These are phyloP conservation scores for Tangara arthus DNA, from an alignment of 2,797 vertebrate genomes.

Conservation along the genomic window DNA sequence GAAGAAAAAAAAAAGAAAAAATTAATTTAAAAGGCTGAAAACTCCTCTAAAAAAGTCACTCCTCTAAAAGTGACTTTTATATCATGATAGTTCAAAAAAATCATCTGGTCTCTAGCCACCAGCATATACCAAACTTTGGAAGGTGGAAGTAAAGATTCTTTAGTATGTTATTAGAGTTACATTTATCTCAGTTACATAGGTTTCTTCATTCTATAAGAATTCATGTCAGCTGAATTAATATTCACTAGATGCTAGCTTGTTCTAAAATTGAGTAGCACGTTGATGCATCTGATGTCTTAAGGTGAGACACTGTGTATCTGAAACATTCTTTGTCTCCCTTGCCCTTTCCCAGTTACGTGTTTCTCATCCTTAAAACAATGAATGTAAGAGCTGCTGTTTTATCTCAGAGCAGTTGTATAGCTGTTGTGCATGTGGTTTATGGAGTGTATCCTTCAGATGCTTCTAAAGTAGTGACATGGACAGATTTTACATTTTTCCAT, in stretches of 20 bases:
- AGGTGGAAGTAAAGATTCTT: neutral
- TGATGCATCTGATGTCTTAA: neutral
- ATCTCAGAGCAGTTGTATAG: neutral
- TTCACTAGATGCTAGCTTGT: neutral
- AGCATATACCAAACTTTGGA: neutral
- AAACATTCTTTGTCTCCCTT: neutral
- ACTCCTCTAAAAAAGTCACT: no score
- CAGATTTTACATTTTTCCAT: neutral
- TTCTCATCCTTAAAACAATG: neutral
- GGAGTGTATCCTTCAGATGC: neutral
- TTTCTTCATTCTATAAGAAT: neutral
- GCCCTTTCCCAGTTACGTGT: neutral
- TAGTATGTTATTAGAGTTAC: neutral
- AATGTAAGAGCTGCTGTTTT: neutral
- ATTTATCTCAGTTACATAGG: neutral
- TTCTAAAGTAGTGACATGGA: neutral
- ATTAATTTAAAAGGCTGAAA: neutral
- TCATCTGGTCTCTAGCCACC: neutral
- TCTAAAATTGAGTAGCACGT: neutral
- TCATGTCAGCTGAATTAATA: neutral
- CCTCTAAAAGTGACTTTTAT: neutral
- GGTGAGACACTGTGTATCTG: neutral
- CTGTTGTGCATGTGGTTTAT: neutral
- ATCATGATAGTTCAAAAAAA: neutral
- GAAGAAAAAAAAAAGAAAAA: neutral